Conservation (phyloP, 2,888 invertebrate genomes). For the Bembecia ichneumoniformis region DNA sequence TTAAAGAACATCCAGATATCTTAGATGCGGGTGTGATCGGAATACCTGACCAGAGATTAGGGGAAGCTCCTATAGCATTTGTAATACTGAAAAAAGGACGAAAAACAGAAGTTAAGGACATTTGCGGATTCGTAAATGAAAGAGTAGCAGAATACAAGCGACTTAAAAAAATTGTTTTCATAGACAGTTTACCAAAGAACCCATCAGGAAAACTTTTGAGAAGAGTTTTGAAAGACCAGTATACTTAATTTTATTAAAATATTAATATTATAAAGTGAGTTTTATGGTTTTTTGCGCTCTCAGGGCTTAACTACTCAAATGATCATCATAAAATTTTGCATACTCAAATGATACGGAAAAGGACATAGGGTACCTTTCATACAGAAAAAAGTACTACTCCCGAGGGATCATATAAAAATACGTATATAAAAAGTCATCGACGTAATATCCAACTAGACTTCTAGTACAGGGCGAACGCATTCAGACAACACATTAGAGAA, state of each 20-base stretch:
- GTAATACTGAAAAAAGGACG: constrained; percentile 70
- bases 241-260: constrained; percentile 13
- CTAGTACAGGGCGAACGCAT: no score
- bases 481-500: no score
- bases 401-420: no score
- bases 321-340: no score
- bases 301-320: no score
- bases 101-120: constrained; percentile 60
- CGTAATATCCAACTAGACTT: no score
- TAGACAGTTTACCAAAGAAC: constrained; percentile 79
- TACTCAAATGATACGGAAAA: no score
- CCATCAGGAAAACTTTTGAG: constrained; percentile 82
- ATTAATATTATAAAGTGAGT: no score
- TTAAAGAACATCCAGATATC: constrained; percentile 80
- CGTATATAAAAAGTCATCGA: no score
- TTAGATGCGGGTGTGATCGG: constrained; percentile 87
- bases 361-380: no score
- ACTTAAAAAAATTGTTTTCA: constrained; percentile 75
- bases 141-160: constrained; percentile 83
- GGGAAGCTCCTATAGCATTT: constrained; percentile 84
- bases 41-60: constrained; percentile 74
- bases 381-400: no score
- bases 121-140: constrained; percentile 73
- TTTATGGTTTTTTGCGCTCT: no score
- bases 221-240: constrained; percentile 60